phyloP scores from a whole-genome alignment of 2,113 vertebrate species.

The Nipponia nippon region DNA sequence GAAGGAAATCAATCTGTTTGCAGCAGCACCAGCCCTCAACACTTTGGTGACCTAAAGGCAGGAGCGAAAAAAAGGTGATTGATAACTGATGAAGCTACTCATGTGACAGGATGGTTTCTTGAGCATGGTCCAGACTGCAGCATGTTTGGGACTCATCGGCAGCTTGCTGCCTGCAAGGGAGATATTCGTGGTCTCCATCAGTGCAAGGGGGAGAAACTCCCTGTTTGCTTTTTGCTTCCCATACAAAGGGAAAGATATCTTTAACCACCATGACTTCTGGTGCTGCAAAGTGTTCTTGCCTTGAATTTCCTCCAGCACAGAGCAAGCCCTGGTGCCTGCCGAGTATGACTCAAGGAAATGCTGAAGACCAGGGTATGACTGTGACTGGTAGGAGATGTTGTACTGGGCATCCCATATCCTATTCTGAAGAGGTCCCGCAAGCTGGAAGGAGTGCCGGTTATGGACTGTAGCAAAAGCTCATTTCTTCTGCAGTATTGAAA shows the following conservation, averaged over 20 bases:
- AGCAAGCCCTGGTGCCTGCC: not conserved
- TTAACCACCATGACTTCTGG: not conserved
- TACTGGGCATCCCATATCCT: not conserved
- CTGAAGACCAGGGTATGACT: not conserved
- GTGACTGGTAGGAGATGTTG: not conserved
- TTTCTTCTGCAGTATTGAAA: not conserved
- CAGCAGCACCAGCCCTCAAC: not conserved
- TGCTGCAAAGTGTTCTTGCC: not conserved
- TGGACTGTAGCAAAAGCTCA: not conserved
- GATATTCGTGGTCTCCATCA: not conserved
- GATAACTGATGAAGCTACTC: not conserved
- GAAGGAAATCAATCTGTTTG: not conserved
- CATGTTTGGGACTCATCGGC: not conserved
- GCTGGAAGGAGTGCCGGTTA: not conserved
- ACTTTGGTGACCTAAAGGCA: not conserved
- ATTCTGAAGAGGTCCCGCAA: not conserved
- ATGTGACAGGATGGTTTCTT: not conserved
- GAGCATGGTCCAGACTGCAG: not conserved
- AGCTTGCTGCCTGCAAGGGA: not conserved
- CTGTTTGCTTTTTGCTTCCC: not conserved
- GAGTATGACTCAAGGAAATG: not conserved
- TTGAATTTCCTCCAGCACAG: not conserved
- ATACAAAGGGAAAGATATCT: not conserved
- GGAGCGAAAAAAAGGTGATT: not conserved
- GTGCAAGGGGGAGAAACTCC: not conserved